Base-by-base conservation (phyloP, 1,140 invertebrate species). In the Drosophila nebulosa region DNA sequence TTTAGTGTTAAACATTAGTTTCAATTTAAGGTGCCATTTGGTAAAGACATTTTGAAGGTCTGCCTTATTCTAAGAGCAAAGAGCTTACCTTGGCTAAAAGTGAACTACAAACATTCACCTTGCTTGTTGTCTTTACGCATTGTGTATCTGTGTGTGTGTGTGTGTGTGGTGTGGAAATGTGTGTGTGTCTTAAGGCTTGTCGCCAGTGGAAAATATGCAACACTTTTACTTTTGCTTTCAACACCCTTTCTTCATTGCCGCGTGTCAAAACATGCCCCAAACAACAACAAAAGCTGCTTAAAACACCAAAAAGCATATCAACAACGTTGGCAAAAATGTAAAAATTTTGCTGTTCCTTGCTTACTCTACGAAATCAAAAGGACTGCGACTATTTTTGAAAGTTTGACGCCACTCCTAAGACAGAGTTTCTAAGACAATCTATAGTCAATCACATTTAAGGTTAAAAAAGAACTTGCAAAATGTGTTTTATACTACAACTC, bases 181-280 rank as follows among this genome's bases (percentile, higher is more conserved):
- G 9, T 50, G 10, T 61, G 52, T 16, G 46, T 58, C 35, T 61
- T 57, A 59, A 56, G 55, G 51, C 57, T 68, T 76, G 72, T 75
- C 66, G 46, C 36, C 64, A 55, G 69, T 66, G 70, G 69, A 68
- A 85, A 86, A 81, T 85, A 85, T 78, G 81, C 81, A 78, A 80
- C 75, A 81, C 80, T 73, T 77, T 76, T 76, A 59, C 75, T 84
- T 74, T 76, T 42, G n/a, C n/a, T 36, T 51, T 63, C 18, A n/a
- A 16, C 39, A 18, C 27, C 50, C 18, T 60, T 27, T 56, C 46
- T 27, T 6, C 21, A 26, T 36, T 24, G 60, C 27, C 24, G 58
- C 59, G 64, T 69, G 73, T 51, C 39, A 72, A 74, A 74, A 70
- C 79, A 84, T 64, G 56, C 21, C 57, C 67, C 61, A 53, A 64